These are phyloP conservation scores for Eurypyga helias DNA, from an alignment of 2,113 vertebrate species.

Conservation along the genomic window DNA sequence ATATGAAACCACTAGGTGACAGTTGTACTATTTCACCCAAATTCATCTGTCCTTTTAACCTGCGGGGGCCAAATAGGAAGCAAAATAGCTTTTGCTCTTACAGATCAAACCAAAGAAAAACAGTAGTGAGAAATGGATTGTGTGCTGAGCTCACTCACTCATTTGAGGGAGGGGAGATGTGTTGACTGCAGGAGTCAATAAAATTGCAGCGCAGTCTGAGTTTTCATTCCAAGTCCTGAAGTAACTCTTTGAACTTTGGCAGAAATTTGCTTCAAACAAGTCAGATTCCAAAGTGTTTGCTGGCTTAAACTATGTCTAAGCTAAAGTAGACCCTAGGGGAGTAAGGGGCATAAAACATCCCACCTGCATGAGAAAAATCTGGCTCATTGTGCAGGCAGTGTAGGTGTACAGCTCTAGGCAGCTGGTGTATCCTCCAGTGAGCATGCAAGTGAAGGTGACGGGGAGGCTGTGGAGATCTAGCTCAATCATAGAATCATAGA, in stretches of 20 bases:
- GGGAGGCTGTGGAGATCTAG: neutral
- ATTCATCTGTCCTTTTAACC: conserved; percentile 43
- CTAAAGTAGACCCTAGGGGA: neutral
- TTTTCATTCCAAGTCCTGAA: neutral
- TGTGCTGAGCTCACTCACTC: neutral
- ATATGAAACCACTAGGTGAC: conserved; percentile 28
- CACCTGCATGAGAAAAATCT: neutral
- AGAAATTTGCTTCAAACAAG: neutral
- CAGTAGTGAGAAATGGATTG: conserved; percentile 12
- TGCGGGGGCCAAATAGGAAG: neutral
- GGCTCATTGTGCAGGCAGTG: neutral
- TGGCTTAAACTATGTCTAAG: neutral
- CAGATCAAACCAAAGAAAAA: conserved; percentile 44
- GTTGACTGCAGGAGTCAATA: conserved; percentile 24
- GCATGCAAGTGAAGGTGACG: rapidly evolving
- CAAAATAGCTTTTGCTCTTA: conserved; percentile 26
- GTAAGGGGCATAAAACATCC: neutral
- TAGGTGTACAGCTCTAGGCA: neutral
- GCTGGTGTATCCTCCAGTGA: neutral
- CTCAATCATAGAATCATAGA: too few relatives aligned
- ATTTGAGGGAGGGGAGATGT: conserved; percentile 5
- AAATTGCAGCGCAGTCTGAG: neutral
- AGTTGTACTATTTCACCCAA: conserved; percentile 33
- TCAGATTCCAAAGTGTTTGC: neutral
- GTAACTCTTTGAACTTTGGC: neutral